phyloP scores from a whole-genome alignment of 2,113 vertebrate species.

The Sceloporus undulatus region DNA sequence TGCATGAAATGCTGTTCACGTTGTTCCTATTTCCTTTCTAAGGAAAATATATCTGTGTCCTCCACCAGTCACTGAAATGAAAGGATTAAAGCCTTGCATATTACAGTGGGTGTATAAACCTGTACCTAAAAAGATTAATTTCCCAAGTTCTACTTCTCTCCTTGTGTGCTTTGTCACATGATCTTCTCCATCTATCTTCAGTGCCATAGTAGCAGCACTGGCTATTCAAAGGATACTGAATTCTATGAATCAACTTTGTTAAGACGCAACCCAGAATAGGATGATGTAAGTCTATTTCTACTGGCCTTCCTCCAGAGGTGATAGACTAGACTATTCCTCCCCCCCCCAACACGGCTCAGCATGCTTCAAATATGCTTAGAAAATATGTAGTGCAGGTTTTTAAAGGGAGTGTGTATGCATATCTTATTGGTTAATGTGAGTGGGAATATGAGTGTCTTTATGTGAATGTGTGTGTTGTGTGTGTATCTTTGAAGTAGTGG shows the following conservation, averaged over 20 bases:
- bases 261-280: background rate
- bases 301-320: too few species aligned
- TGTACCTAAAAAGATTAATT: background rate
- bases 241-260: background rate
- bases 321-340: too few species aligned
- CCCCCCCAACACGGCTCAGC: too few species aligned
- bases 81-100: background rate
- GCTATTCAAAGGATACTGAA: background rate
- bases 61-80: background rate
- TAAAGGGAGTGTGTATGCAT: too few species aligned
- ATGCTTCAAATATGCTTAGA: too few species aligned
- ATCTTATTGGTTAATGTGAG: too few species aligned
- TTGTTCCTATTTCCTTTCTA: background rate
- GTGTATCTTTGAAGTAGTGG: too few species aligned
- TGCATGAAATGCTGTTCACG: background rate
- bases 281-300: too few species aligned
- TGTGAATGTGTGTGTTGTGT: too few species aligned
- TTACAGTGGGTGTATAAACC: background rate
- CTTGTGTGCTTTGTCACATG: background rate
- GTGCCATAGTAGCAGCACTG: background rate
- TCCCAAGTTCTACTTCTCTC: background rate
- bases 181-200: background rate
- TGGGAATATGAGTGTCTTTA: too few species aligned
- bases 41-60: background rate
- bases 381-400: too few species aligned